Percentiles rank a stretch among this genome's conserved stretches.
Conservation (phyloP, 2,888 invertebrate genomes). For the Congeria kusceri region DNA sequence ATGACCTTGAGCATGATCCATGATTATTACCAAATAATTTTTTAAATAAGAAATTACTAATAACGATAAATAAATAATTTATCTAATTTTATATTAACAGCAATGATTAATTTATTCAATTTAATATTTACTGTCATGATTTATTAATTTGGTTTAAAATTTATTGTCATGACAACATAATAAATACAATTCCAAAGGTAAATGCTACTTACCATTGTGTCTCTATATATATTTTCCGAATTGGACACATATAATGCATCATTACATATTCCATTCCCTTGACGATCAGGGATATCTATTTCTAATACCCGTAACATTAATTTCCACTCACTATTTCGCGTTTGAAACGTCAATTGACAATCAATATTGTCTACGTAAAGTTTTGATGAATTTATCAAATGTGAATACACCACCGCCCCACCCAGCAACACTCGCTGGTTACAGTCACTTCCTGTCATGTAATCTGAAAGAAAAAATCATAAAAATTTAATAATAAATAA, state of each 20-base stretch:
- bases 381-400: conserved; percentile 65
- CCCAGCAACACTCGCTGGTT: conserved; percentile 76
- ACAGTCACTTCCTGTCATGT: conserved; percentile 80
- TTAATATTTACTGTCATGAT: too few relatives aligned
- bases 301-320: conserved; percentile 81
- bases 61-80: too few relatives aligned
- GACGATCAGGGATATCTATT: conserved; percentile 82
- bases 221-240: conserved; percentile 72
- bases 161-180: too few relatives aligned
- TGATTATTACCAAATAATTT: too few relatives aligned
- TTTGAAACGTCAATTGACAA: conserved; percentile 81
- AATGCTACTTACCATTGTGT: conserved; percentile 82
- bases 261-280: conserved; percentile 77
- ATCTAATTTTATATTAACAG: too few relatives aligned
- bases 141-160: too few relatives aligned
- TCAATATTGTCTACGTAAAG: conserved; percentile 76
- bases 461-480: conserved; percentile 78
- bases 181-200: too few relatives aligned
- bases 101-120: too few relatives aligned
- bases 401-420: conserved; percentile 82
- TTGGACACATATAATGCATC: conserved; percentile 84
- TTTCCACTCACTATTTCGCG: conserved; percentile 78
- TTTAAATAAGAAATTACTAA: too few relatives aligned
- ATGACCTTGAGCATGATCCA: too few relatives aligned
- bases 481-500: too few relatives aligned